phyloP scores from a whole-genome alignment of 1,140 invertebrate genomes.

The Drosophila sp. region DNA sequence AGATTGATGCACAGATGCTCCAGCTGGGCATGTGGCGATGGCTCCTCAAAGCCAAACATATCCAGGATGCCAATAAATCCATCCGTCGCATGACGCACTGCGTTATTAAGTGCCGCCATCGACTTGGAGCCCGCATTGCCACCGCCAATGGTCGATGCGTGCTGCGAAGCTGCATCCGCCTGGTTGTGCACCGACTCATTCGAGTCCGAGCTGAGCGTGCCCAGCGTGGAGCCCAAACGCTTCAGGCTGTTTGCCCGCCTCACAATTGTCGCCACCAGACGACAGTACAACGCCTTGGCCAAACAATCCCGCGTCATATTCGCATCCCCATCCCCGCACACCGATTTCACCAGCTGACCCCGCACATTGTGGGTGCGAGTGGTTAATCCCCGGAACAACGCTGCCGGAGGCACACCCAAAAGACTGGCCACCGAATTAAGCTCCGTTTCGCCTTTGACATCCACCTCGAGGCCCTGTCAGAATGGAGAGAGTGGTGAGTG shows the following conservation, averaged over 20 bases:
- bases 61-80: conserved; percentile 97
- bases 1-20: conserved; percentile 98
- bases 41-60: conserved; percentile 98
- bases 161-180: conserved; percentile 92
- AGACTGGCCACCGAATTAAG: conserved; percentile 93
- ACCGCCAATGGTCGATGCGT: conserved; percentile 93
- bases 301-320: conserved; percentile 94
- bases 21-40: conserved; percentile 92
- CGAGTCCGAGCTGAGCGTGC: conserved; percentile 95
- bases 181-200: conserved; percentile 96
- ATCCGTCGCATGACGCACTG: conserved; percentile 96
- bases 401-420: conserved; percentile 91
- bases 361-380: conserved; percentile 93
- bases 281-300: conserved; percentile 96
- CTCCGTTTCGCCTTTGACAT: conserved; percentile 91
- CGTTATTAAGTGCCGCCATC: conserved; percentile 96
- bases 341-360: conserved; percentile 92
- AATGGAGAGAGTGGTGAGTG: neutral
- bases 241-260: conserved; percentile 96
- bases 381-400: conserved; percentile 92
- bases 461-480: conserved; percentile 88
- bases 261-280: conserved; percentile 97
- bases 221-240: conserved; percentile 93
- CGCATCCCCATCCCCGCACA: conserved; percentile 93
- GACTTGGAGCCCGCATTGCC: conserved; percentile 93